Conservation (phyloP, 2,113 vertebrate genomes). For the Hippocampus comes region DNA sequence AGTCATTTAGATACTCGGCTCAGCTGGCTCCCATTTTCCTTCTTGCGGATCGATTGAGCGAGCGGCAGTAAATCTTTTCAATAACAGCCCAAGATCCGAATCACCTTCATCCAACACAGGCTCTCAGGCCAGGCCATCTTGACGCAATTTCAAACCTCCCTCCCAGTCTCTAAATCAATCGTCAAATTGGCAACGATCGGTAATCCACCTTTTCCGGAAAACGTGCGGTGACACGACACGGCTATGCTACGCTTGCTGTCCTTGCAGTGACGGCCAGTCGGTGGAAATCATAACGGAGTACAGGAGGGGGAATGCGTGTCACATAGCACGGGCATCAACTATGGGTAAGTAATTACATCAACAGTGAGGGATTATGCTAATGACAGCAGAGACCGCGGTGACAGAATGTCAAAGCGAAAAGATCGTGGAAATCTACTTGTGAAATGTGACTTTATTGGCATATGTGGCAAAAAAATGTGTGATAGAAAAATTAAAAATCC, state of each 20-base stretch:
- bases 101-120: neutral
- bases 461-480: neutral
- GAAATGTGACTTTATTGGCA: neutral
- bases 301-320: neutral
- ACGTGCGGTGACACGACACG: neutral
- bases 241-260: neutral
- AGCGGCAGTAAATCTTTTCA: slow-evolving; percentile 40
- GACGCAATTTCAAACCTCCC: neutral
- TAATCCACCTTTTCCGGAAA: neutral
- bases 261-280: neutral
- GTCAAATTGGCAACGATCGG: neutral
- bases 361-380: neutral
- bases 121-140: neutral
- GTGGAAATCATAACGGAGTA: neutral
- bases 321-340: neutral
- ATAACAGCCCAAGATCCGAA: neutral
- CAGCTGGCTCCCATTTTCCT: slow-evolving; percentile 50
- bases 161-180: neutral
- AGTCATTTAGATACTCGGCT: slow-evolving; percentile 55
- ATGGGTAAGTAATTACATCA: slow-evolving; percentile 3
- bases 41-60: slow-evolving; percentile 62
- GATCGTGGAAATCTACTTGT: neutral
- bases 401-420: neutral
- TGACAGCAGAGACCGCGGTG: neutral
- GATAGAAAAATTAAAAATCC: neutral